Evolutionary conservation across 2,113 vertebrate genomes (phyloP), one percentile per base, ranked within the genome.

Genomic region (Tragelaphus strepsiceros): DNA sequence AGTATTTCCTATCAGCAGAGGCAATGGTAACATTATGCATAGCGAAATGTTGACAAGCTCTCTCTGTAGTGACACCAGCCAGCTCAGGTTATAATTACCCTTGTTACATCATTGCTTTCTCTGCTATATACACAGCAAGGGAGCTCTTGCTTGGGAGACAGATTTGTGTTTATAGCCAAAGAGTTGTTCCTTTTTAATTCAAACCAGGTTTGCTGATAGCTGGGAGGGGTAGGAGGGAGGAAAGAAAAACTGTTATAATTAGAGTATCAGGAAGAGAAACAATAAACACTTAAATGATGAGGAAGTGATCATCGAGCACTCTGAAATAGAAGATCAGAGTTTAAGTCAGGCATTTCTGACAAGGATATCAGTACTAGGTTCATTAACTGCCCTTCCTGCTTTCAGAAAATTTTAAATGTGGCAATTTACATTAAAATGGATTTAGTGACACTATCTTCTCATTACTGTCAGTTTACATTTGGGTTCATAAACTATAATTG

Each of bases 361-460:
- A 98, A 98, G 98, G 98, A 92, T 91, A 98, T 98, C 97, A 95
- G 59, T 91, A 95, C 54, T 59, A 93, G 98, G 98, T 98, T 99
- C 99, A 98, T 99, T 99, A 99, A 98, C 98, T 98, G 99, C 82
- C 94, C 98, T 98, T 94, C 93, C 89, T 98, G 96, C 97, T 98
- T 98, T 97, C 94, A 97, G 94, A 98, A 97, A 98, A 98, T 97
- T 97, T 98, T 97, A 97, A 98, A 98, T 97, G 97, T 67, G 53
- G 93, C 98, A 98, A 99, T 99, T 98, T 98, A 98, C 97, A 98
- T 98, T 91, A 98, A 98, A 98, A 99, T 98, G 84, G 95, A 98
- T 98, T 99, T 98, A 98, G 98, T 98, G 98, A 98, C 90, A 98
- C 46, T 61, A 95, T 39, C 98, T 98, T 97, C 98, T 99, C 97